Evolutionary conservation across 2,888 invertebrate species (phyloP).

Genomic region (Drosophila infuscata): DNA sequence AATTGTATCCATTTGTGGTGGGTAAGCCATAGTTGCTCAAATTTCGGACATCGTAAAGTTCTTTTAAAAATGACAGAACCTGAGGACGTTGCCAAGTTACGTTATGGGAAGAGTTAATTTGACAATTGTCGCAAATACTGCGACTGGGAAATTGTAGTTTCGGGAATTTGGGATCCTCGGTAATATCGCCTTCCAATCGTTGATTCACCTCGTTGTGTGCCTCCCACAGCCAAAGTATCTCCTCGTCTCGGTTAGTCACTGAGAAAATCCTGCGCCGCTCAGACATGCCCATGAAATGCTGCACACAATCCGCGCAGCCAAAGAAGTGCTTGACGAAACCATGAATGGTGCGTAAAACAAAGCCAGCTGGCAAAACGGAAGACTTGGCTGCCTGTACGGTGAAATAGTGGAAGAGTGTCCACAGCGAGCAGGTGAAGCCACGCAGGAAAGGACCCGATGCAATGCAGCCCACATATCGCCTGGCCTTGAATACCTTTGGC

Average conservation of each 20-base stretch:
- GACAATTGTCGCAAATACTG: conserved; percentile 33
- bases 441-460: conserved; percentile 90
- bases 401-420: conserved; percentile 96
- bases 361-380: conserved; percentile 25
- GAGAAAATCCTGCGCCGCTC: conserved; percentile 46
- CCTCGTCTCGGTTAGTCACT: conserved; percentile 85
- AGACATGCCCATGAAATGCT: conserved; percentile 90
- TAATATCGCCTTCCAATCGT: conserved; percentile 91
- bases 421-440: conserved; percentile 97
- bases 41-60: conserved; percentile 36
- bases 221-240: conserved; percentile 95
- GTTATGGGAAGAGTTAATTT: not conserved
- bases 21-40: conserved; percentile 69
- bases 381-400: conserved; percentile 88
- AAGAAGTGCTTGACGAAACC: conserved; percentile 88
- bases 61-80: conserved; percentile 53
- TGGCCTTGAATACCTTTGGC: conserved; percentile 86
- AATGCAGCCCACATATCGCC: conserved; percentile 91
- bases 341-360: conserved; percentile 44
- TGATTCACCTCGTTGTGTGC: conserved; percentile 96
- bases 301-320: conserved; percentile 94
- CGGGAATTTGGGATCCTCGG: conserved; percentile 92
- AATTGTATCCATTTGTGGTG: conserved; percentile 45
- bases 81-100: conserved; percentile 20
- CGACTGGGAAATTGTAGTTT: conserved; percentile 53